phyloP scores from a whole-genome alignment of 2,888 invertebrate species.

The Drosophila limbata region DNA sequence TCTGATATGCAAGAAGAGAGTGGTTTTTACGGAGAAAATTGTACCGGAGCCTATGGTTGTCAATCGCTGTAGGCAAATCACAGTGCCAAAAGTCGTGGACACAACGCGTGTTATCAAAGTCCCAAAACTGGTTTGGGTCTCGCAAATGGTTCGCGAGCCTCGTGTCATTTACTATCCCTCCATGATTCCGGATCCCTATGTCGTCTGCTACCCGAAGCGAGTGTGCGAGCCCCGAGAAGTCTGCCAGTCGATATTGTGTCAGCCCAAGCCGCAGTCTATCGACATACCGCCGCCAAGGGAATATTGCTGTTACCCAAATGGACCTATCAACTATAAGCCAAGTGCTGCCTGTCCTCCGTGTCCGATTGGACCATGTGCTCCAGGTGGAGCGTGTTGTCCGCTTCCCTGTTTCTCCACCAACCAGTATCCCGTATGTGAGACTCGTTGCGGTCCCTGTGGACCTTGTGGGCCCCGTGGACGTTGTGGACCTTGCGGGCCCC shows the following conservation, averaged over 20 bases:
- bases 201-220: conserved; percentile 16
- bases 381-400: conserved; percentile 6
- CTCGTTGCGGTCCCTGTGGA: conserved; percentile 5
- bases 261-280: conserved; percentile 9
- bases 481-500: background rate
- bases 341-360: conserved; percentile 8
- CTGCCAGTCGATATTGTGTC: conserved; percentile 7
- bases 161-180: conserved; percentile 7
- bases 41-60: conserved; percentile 4
- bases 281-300: conserved; percentile 10
- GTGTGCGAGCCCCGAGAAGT: conserved; percentile 11
- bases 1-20: conserved; percentile 5
- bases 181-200: conserved; percentile 10
- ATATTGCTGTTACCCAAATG: conserved; percentile 13
- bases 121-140: conserved; percentile 8
- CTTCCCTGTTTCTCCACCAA: conserved; percentile 13
- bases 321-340: conserved; percentile 7
- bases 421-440: conserved; percentile 12
- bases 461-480: background rate
- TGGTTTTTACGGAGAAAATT: conserved; percentile 9
- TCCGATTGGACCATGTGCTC: conserved; percentile 9
- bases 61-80: conserved; percentile 8
- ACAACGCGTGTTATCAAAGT: conserved; percentile 9
- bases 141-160: conserved; percentile 14
- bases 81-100: conserved; percentile 6